Base-by-base conservation (phyloP, 2,797 vertebrate species). In the Gambelia wislizenii region DNA sequence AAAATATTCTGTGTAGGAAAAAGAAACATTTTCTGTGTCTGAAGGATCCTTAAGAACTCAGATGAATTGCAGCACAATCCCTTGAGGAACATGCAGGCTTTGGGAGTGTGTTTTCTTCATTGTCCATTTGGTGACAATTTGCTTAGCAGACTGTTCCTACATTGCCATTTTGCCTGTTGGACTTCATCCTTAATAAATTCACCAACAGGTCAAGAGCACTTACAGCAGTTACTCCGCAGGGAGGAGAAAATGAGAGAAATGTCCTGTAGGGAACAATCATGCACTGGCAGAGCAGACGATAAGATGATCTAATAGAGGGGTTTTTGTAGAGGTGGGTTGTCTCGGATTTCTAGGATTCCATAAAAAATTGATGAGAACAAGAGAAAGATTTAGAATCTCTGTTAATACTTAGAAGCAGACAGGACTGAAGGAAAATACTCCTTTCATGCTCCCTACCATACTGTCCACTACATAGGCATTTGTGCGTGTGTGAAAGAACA, bases 291-390 rank as follows among this genome's bases (percentile, higher is more conserved):
- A 39, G 1, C 54, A 14, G 10, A 76, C 56, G 6, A 39, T 85
- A 49, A 80, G 16, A 83, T 88, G 61, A 69, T 76, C 59, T 4
- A 90, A 59, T 36, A 42, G 4, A 54, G 49, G 18, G 52, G 1
- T 0, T 13, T 79, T 89, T 74, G 1, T 72, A 27, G 22, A 47
- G n/a, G 5, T 79, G 49, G 64, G 47, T 77, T 36, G 70, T 85
- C 74, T 16, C 22, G 13, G 8, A 39, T 2, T 87, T 90, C 8
- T 85, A 85, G 25, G 2, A 25, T 87, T 92, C 64, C 77, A 2
- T 90, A 39, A 85, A 92, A 88, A 92, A 85, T 33, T 6, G 8
- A 59, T 42, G 70, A 75, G 59, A 61, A 72, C 33, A 81, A 81
- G 83, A 75, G 18, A 44, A 78, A 59, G 22, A 80, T 42, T 78